Conservation (phyloP, 2,113 vertebrate species). For the Cephalophus harveyi region DNA sequence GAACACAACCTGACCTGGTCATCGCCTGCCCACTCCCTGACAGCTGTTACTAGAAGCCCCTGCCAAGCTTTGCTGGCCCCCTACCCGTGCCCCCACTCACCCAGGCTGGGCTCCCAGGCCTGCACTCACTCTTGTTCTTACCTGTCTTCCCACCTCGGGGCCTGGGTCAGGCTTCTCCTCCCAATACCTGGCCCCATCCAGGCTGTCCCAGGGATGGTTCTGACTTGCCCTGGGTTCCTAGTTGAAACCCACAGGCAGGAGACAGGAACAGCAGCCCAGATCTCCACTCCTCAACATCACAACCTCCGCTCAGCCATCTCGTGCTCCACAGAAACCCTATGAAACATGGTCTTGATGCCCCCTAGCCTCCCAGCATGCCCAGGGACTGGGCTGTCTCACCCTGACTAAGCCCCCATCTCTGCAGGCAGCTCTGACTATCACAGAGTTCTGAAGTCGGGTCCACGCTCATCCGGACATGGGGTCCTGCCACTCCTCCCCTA, state of each 20-base stretch:
- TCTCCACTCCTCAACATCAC: accelerated
- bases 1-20: neutral
- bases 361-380: neutral
- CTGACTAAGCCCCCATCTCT: too few relatives aligned
- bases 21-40: neutral
- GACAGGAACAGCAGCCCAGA: neutral
- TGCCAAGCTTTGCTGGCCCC: neutral
- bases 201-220: neutral
- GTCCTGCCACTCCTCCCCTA: neutral
- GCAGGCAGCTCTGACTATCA: neutral
- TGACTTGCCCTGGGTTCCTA: neutral
- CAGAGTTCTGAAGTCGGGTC: neutral
- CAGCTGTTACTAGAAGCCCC: accelerated
- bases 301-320: neutral
- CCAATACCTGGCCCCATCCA: neutral
- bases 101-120: neutral
- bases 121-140: accelerated
- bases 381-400: neutral
- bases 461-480: accelerated
- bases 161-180: neutral
- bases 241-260: neutral
- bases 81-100: neutral
- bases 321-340: accelerated
- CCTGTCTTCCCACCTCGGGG: neutral
- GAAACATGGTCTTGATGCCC: accelerated